Conservation (phyloP, 2,113 vertebrate genomes). For the Sturnira hondurensis region DNA sequence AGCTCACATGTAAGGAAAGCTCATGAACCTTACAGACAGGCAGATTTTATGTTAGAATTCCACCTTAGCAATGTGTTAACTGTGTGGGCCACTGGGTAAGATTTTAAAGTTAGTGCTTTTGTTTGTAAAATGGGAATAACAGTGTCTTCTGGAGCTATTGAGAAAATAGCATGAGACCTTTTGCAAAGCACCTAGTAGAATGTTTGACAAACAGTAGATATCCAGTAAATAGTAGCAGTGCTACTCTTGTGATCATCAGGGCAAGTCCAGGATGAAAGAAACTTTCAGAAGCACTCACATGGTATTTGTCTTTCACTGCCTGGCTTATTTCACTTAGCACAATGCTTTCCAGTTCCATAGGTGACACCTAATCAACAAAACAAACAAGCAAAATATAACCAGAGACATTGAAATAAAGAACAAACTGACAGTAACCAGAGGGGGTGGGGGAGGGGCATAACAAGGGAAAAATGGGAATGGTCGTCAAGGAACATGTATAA, state of each 20-base stretch:
- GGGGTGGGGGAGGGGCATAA: too few relatives aligned
- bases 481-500: too few relatives aligned
- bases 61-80: background rate
- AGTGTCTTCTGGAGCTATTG: background rate
- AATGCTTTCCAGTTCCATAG: too few relatives aligned
- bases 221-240: background rate
- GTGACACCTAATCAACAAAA: too few relatives aligned
- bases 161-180: constrained; percentile 34
- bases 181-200: background rate
- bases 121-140: background rate
- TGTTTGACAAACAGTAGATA: background rate
- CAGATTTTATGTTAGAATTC: background rate
- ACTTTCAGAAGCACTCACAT: background rate
- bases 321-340: too few relatives aligned
- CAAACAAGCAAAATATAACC: too few relatives aligned
- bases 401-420: too few relatives aligned
- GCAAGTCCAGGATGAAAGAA: background rate
- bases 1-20: too few relatives aligned
- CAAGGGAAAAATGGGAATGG: too few relatives aligned
- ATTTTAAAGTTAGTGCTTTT: constrained; percentile 24
- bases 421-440: too few relatives aligned
- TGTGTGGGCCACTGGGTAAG: background rate
- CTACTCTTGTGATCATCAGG: background rate
- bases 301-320: too few relatives aligned
- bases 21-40: background rate